These are phyloP conservation scores for Monoplex corrugatus DNA, from an alignment of 2,888 invertebrate species.

Conservation along the genomic window DNA sequence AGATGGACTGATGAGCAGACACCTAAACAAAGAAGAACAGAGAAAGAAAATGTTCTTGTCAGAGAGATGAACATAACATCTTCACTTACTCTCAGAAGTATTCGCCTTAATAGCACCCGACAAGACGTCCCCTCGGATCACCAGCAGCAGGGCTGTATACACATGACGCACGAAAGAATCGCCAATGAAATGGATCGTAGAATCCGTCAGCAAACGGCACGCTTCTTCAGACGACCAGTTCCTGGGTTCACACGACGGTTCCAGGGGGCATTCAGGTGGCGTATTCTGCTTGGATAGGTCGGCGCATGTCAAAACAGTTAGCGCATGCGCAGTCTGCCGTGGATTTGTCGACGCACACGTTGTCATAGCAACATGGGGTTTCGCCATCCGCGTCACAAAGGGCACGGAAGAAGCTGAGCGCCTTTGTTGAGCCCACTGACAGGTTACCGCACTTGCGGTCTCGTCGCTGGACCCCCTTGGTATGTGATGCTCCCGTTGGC, in stretches of 20 bases:
- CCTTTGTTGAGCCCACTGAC: rapidly evolving
- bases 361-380: constrained; percentile 1
- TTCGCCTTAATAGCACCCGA: not conserved
- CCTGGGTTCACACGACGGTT: not conserved
- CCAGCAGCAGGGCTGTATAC: not conserved
- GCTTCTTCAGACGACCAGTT: not conserved
- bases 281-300: not conserved
- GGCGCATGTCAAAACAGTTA: not conserved
- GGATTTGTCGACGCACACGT: constrained; percentile 9
- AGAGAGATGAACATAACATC: no score
- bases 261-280: not conserved
- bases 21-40: no score
- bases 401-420: not conserved
- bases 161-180: not conserved
- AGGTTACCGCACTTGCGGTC: not conserved
- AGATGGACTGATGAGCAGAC: no score
- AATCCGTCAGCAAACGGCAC: not conserved
- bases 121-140: not conserved
- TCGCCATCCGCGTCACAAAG: not conserved
- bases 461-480: not conserved
- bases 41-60: no score
- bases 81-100: not conserved
- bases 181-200: not conserved
- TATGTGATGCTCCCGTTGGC: not conserved
- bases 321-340: not conserved